Conservation (phyloP, 2,888 invertebrate genomes). For the Meiosimyza platycephala region DNA sequence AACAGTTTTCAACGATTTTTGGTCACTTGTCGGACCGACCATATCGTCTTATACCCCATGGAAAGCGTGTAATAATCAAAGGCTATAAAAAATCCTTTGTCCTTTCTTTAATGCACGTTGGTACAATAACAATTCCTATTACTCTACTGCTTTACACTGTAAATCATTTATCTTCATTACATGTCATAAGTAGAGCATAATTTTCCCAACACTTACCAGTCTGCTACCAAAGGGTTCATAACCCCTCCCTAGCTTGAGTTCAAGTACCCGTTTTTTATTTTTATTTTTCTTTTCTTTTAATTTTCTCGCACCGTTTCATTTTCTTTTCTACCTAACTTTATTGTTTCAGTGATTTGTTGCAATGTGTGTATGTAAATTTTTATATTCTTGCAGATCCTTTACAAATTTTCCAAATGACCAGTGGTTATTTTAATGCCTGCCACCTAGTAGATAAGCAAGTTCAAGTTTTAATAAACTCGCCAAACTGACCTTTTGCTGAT, state of each 20-base stretch:
- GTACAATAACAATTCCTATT: slow-evolving; percentile 17
- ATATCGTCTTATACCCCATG: background rate
- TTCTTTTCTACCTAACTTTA: background rate
- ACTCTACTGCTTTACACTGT: slow-evolving; percentile 32
- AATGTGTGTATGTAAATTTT: background rate
- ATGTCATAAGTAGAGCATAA: slow-evolving; percentile 45
- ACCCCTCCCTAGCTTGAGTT: slow-evolving; percentile 32
- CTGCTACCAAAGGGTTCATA: slow-evolving; percentile 27
- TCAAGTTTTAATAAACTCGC: slow-evolving; percentile 24
- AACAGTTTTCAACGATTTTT: slow-evolving; percentile 4
- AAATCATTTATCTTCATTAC: slow-evolving; percentile 47
- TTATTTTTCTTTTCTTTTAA: background rate
- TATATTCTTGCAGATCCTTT: background rate
- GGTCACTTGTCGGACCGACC: slow-evolving; percentile 28
- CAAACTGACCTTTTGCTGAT: slow-evolving; percentile 32
- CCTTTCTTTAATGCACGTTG: background rate
- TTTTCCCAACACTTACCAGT: slow-evolving; percentile 12
- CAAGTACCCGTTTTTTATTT: slow-evolving; percentile 23
- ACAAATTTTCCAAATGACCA: slow-evolving; percentile 1
- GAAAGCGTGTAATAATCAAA: slow-evolving; percentile 24
- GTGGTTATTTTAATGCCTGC: slow-evolving; percentile 23
- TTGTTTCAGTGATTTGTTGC: slow-evolving; percentile 14
- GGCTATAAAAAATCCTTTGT: slow-evolving; percentile 16
- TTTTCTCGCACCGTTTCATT: background rate
- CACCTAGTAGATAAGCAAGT: background rate